These are phyloP conservation scores for Lampris incognitus DNA, from an alignment of 2,113 vertebrate genomes.

Conservation along the genomic window DNA sequence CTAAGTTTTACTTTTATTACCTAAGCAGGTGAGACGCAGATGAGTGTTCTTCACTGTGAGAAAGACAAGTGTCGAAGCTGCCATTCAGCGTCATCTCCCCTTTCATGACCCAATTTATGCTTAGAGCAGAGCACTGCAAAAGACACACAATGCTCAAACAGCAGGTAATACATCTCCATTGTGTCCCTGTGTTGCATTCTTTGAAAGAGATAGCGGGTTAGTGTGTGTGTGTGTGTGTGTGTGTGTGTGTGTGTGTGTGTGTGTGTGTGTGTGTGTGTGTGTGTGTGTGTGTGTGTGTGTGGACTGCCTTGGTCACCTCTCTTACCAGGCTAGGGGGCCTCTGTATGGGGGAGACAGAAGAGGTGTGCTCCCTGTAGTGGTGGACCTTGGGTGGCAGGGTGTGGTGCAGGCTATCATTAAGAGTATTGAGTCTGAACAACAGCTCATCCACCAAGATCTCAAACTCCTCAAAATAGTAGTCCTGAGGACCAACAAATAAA, in stretches of 20 bases:
- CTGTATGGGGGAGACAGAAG: constrained; percentile 21
- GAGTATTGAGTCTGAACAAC: constrained; percentile 75
- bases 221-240: neutral
- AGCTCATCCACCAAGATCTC: constrained; percentile 84
- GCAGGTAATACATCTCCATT: neutral
- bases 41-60: neutral
- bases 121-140: constrained; percentile 22
- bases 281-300: neutral
- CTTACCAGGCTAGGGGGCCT: constrained; percentile 26
- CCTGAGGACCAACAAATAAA: constrained; percentile 66
- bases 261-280: neutral
- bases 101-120: constrained; percentile 18
- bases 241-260: neutral
- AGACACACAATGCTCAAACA: constrained; percentile 22
- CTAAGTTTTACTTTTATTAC: constrained; percentile 26
- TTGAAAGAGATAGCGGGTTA: neutral
- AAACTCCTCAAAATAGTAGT: constrained; percentile 83
- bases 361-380: constrained; percentile 7
- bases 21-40: constrained; percentile 30
- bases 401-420: constrained; percentile 73
- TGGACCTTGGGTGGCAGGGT: constrained; percentile 49
- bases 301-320: constrained; percentile 44
- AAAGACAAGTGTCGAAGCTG: constrained; percentile 20
- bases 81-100: constrained; percentile 20
- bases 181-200: neutral